Evolutionary conservation across 2,113 vertebrate species (phyloP), one percentile per base, ranked within the genome.

Genomic region (Anser cygnoides): DNA sequence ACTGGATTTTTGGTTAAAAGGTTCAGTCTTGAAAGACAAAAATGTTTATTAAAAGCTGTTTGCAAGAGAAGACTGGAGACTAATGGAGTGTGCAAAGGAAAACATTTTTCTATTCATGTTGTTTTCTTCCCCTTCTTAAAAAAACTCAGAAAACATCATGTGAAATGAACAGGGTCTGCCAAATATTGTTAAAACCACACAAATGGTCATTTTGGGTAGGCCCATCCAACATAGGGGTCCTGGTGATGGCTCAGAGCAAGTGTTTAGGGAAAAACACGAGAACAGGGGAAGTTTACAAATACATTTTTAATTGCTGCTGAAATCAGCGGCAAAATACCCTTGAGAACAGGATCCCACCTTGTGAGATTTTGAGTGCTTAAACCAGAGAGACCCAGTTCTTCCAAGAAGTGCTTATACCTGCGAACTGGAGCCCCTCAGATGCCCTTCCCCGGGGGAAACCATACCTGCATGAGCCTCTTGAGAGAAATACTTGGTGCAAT

Each of bases 341-440:
- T 70, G 74, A 90, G 21, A 72, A 11, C 43, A 66, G 74, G 88
- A 89, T 85, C 84, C 74, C 66, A 76, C n/a, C 7, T 44, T 29
- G 80, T 41, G 57, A 93, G 77, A 76, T 75, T 92, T n/a, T 72
- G 58, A 84, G 54, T 78, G 58, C 74, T 85, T 73, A 89, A 96
- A 95, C 89, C 89, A 94, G 92, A 94, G 50, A 37, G 78, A 91
- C 87, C 90, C 84, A 83, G 93, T 91, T 91, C 86, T 94, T 96
- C 70, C 84, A 76, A 80, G 71, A 72, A 86, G 70, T 41, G 55
- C 70, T 91, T 93, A 71, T 62, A 67, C 11, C 84, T 82, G 73
- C 33, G 70, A 62, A 65, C 73, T 67, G 0, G 0, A 65, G 87
- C 68, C 84, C 76, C 87, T 91, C 58, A 90, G 75, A 80, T 90